Evolutionary conservation across 2,797 vertebrate genomes (phyloP).

Genomic region (Naso thynnoides): DNA sequence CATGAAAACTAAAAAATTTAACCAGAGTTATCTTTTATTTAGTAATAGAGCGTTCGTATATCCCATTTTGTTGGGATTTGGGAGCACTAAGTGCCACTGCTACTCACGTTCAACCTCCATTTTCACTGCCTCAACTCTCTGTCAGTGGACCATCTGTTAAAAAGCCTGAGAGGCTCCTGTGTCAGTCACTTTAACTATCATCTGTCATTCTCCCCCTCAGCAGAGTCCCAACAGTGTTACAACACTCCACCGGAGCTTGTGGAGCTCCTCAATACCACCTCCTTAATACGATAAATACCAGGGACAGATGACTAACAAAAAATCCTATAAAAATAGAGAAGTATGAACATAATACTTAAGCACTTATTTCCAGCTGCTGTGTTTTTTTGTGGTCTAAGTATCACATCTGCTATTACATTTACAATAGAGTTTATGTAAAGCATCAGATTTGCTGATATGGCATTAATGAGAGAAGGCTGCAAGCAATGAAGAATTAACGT

Average conservation of each 20-base stretch:
- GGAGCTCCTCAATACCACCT: slow-evolving; percentile 39
- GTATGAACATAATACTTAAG: slow-evolving; percentile 38
- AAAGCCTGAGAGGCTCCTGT: slow-evolving; percentile 47
- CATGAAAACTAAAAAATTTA: slow-evolving; percentile 1
- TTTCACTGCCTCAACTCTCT: slow-evolving; percentile 24
- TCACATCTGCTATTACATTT: slow-evolving; percentile 32
- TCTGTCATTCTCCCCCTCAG: slow-evolving; percentile 46
- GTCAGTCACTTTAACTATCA: slow-evolving; percentile 51
- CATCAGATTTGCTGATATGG: slow-evolving; percentile 18
- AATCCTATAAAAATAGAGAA: slow-evolving; percentile 54
- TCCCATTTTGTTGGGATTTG: slow-evolving; percentile 1
- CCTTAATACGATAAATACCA: slow-evolving; percentile 36
- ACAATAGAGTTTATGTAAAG: neutral
- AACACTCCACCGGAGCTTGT: slow-evolving; percentile 12
- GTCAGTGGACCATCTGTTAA: slow-evolving; percentile 40
- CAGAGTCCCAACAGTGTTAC: slow-evolving; percentile 25
- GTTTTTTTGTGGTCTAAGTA: neutral
- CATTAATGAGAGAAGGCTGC: slow-evolving; percentile 22
- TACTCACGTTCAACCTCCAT: slow-evolving; percentile 23
- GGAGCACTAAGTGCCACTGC: neutral
- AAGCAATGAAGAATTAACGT: neutral
- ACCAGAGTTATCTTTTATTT: neutral
- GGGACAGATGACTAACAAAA: slow-evolving; percentile 41
- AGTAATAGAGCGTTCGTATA: neutral
- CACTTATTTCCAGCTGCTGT: neutral